Evolutionary conservation across 2,888 invertebrate genomes (phyloP), one percentile per base, ranked within the genome.

Genomic region (Epirrhoe alternata): DNA sequence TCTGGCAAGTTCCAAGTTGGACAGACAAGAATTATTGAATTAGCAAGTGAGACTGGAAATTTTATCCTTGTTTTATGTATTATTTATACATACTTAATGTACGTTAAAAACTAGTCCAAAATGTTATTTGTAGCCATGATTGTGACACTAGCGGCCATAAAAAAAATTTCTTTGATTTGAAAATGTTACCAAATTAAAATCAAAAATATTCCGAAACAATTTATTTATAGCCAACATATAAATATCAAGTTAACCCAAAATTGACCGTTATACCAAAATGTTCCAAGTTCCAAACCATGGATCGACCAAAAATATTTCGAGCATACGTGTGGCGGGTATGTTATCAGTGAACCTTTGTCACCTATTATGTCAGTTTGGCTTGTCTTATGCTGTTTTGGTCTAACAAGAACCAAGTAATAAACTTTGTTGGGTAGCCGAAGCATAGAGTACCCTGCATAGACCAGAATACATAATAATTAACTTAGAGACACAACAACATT

Each of bases 1-100:
- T 50, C 58, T 58, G 58, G 58, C 59, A 59, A 51, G 59, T 38
- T 59, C 47, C 47, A 12, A 47, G 47, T 47, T 5, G 24, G 17
- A 50, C 24, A 14, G 35, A 50, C 49, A 50, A 51, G 59, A 59
- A 59, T 2, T 59, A 59, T 59, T 51, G 17, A 59, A 59, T 59
- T 51, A 59, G 24, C 24, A 38, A 51, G 50, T 50, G 35, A 59
- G 33, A 16, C 33, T 33, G 50, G 35, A 58, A 35, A 58, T 35
- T n/a, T n/a, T n/a, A n/a, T n/a, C n/a, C n/a, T n/a, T n/a, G n/a
- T n/a, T n/a, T n/a, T n/a, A n/a, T n/a, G n/a, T n/a, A n/a, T n/a
- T n/a, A n/a, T n/a, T n/a, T n/a, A n/a, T n/a, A n/a, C n/a, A n/a
- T n/a, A n/a, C n/a, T n/a, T n/a, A n/a, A n/a, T n/a, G n/a, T n/a